Evolutionary conservation across 2,797 vertebrate genomes (phyloP).

Genomic region (Pogonophryne albipinna): DNA sequence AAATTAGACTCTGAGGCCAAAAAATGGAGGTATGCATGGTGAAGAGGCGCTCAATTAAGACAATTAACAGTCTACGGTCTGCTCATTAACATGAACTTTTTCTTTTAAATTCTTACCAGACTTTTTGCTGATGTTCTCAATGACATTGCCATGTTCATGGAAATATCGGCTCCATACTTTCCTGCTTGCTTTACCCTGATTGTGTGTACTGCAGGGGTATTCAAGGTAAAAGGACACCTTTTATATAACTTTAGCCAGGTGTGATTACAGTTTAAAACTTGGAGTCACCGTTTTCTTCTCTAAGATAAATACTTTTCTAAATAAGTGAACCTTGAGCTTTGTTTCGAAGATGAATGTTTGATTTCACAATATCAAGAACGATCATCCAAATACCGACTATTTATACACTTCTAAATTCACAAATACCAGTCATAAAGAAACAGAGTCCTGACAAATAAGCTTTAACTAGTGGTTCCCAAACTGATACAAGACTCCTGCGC

Average conservation of each 20-base stretch:
- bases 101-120: constrained; percentile 68
- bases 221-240: constrained; percentile 85
- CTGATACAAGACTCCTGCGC: too few species aligned
- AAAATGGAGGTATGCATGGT: constrained; percentile 88
- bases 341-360: not conserved
- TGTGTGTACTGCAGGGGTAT: constrained; percentile 88
- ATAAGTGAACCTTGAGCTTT: not conserved
- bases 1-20: constrained; percentile 94
- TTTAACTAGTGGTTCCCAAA: not conserved
- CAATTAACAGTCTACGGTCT: not conserved
- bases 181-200: constrained; percentile 88
- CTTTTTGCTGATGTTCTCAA: constrained; percentile 93
- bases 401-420: not conserved
- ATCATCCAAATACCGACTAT: not conserved
- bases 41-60: not conserved
- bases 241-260: not conserved
- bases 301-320: not conserved
- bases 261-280: too few species aligned
- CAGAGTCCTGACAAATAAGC: not conserved
- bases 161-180: constrained; percentile 89
- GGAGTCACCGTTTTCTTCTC: not conserved
- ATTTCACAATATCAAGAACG: accelerated
- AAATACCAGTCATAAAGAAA: not conserved
- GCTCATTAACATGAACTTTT: not conserved
- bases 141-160: constrained; percentile 91